phyloP scores from a whole-genome alignment of 2,797 vertebrate genomes.

The Cossypha caffra region DNA sequence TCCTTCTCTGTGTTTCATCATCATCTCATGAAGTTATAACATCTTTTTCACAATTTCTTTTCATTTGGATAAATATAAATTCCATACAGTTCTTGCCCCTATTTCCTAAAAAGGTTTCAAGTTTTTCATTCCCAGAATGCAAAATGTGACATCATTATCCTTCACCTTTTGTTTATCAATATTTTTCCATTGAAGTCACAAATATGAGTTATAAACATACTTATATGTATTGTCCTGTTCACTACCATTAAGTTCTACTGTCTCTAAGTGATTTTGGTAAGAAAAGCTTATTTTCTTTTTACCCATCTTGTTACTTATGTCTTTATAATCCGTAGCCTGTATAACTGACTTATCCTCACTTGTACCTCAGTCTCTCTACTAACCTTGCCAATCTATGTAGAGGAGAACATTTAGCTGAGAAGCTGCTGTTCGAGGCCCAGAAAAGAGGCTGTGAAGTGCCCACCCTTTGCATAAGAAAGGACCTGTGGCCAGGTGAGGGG shows the following conservation, averaged over 20 bases:
- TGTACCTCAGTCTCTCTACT: neutral
- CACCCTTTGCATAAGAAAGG: neutral
- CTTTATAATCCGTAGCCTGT: neutral
- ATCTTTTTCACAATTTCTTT: neutral
- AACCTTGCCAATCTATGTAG: neutral
- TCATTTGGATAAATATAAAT: neutral
- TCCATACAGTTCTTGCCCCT: neutral
- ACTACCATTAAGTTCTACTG: neutral
- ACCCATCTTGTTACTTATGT: accelerated
- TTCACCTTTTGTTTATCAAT: neutral
- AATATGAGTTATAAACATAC: neutral
- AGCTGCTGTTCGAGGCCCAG: neutral
- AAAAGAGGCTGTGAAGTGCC: neutral
- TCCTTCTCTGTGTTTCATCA: neutral
- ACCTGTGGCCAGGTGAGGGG: neutral
- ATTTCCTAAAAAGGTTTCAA: neutral
- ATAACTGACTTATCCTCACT: neutral
- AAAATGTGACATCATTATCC: neutral
- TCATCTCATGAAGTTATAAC: neutral
- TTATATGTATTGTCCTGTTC: neutral
- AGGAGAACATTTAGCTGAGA: neutral
- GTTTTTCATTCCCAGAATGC: neutral
- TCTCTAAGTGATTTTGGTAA: neutral
- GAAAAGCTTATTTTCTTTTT: neutral
- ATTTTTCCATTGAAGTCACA: neutral